phyloP scores from a whole-genome alignment of 2,888 invertebrate species.

The Nomada fucata region DNA sequence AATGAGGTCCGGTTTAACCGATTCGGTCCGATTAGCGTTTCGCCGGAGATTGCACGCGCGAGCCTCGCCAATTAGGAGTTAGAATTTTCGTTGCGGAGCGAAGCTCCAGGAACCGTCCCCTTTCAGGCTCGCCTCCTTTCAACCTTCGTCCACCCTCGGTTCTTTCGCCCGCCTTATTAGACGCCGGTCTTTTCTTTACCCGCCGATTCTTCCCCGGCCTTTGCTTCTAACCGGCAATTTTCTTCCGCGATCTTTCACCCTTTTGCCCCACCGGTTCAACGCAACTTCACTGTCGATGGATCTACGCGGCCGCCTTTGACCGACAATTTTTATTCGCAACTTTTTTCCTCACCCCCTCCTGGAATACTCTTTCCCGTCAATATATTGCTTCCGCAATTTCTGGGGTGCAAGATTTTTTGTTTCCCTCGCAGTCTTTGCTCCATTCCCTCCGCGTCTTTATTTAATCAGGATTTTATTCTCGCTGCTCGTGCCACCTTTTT shows the following conservation, averaged over 20 bases:
- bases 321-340: not conserved
- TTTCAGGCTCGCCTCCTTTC: constrained; percentile 24
- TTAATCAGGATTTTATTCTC: constrained; percentile 19
- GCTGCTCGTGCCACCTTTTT: not conserved
- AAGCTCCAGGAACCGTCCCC: not conserved
- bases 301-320: constrained; percentile 12
- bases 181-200: constrained; percentile 27
- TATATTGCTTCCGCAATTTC: too few species aligned
- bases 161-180: constrained; percentile 36
- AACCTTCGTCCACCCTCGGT: constrained; percentile 18
- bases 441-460: not conserved
- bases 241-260: constrained; percentile 28
- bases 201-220: constrained; percentile 25
- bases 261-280: not conserved
- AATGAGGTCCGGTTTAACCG: not conserved
- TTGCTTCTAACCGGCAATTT: constrained; percentile 38
- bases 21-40: constrained; percentile 16
- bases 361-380: constrained; percentile 3
- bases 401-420: not conserved
- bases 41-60: not conserved
- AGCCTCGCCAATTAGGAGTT: constrained; percentile 25
- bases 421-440: not conserved
- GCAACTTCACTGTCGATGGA: constrained; percentile 20
- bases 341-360: not conserved
- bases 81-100: constrained; percentile 15